Conservation (phyloP, 2,888 invertebrate species). For the Sinhomidia bicolor region DNA sequence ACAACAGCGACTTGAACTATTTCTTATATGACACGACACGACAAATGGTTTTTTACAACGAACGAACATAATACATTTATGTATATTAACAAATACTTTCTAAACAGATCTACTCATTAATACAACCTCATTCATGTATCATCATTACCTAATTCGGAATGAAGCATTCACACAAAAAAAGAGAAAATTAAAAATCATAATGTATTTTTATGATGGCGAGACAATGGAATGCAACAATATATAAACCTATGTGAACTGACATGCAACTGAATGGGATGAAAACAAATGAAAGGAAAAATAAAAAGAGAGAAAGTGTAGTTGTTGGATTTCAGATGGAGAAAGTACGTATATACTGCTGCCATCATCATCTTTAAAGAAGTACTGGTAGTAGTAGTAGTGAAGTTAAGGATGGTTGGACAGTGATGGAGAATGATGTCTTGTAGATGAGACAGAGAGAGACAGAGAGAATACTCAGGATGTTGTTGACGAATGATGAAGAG, state of each 20-base stretch:
- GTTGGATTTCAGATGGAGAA: not conserved
- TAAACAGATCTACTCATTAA: slow-evolving; percentile 15
- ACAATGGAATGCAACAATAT: not conserved
- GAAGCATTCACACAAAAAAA: slow-evolving; percentile 9
- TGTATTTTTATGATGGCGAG: not conserved
- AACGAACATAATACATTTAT: not conserved
- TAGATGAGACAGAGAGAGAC: not conserved
- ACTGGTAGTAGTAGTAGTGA: slow-evolving; percentile 1
- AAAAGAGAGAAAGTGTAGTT: not conserved
- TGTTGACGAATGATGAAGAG: slow-evolving; percentile 15
- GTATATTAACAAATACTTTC: slow-evolving; percentile 5
- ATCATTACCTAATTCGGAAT: slow-evolving; percentile 23
- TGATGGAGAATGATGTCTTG: slow-evolving; percentile 42
- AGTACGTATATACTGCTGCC: too few species aligned
- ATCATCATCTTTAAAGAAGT: not conserved
- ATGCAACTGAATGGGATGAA: not conserved
- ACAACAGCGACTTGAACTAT: not conserved
- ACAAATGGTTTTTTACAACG: not conserved
- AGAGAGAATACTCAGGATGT: slow-evolving; percentile 21
- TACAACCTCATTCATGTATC: not conserved
- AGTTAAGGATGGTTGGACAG: slow-evolving; percentile 4
- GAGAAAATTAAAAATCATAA: not conserved
- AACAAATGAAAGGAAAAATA: not conserved
- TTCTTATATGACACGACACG: not conserved
- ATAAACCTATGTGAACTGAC: not conserved